Base-by-base conservation (phyloP, 1,140 invertebrate species). In the Hesperophylax magnus region DNA sequence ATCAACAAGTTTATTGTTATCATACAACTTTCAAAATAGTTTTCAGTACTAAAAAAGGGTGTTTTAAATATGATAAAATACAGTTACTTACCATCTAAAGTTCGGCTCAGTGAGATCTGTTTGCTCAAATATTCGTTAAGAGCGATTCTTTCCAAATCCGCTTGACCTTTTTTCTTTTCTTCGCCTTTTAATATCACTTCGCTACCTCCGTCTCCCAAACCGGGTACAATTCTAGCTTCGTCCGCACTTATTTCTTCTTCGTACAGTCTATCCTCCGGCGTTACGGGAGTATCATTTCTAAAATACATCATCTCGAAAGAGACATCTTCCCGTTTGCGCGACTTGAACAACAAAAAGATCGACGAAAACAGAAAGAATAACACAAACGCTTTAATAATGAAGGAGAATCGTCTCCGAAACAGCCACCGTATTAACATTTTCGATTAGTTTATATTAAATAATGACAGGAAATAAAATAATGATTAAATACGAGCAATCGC, bases 41-140 rank as follows among this genome's bases (percentile, higher is more conserved):
- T 47, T 47, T 47, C 11, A 47, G 39, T 1, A 3, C 39, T 14
- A 1, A 47, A 47, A 14, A 47, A 0, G 9, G 39, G 14, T 47
- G 9, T 47, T 11, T 47, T 47, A 14, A 14, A 47, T 39, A 47
- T 11, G 3, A 14, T 47, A 47, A 47, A 47, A 14, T 14, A 47
- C 39, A 47, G 39, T 47, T 14, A 47, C 39, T 47, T 77, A 81
- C 79, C 79, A 56, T 77, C 53, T 58, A 81, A 34, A 8, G 92
- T 93, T 80, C 96, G 90, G 87, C 95, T 94, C 69, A 95, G 91
- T 9, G 94, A 91, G 82, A 97, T 94, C 88, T 94, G 93, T 87
- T 97, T 94, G 86, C 95, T 96, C 3, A 96, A 90, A 83, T 96
- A 90, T 71, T 96, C 92, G 88, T 97, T 97, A 81, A 97, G 92